Base-by-base conservation (phyloP, 2,113 vertebrate species). In the Pycnonotus jocosus region DNA sequence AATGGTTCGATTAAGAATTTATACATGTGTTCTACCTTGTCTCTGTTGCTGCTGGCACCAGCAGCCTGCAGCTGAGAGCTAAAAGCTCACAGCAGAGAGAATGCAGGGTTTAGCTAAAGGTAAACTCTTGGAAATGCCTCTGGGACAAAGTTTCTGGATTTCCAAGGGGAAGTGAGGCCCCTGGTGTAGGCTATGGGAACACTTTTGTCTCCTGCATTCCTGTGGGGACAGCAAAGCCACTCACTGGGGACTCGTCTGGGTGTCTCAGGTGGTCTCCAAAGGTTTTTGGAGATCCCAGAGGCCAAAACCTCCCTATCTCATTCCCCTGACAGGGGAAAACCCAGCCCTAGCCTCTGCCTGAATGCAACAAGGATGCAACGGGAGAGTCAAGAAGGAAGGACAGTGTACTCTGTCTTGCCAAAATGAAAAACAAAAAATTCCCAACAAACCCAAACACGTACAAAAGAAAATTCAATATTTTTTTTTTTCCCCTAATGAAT, bases 171-270 rank as follows among this genome's bases (percentile, higher is more conserved):
- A 48, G 24, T 1, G 2, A 81, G 11, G 18, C 51, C 48, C 0
- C 0, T 31, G 58, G 22, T 10, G 6, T 3, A 8, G 54, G 37
- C 24, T 48, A 0, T 10, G 15, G 27, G 51, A 60, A 11, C 31
- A 54, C 22, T 31, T 35, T 61, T 42, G 24, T 64, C 31, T 45
- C 28, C 33, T 1, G 0, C 1, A 0, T 6, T n/a, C 7, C 6
- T 16, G 21, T 22, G 9, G 21, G 56, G 33, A 70, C 33, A 51
- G 13, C 24, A 88, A 42, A 92, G 38, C 6, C 10, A 13, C 70
- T 47, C 35, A 4, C 27, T 44, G 24, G 12, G 35, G 33, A n/a
- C 25, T 35, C 16, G 42, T 24, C 15, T 38, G 24, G 15, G 28
- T 27, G 54, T 48, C 20, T 66, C 17, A 2, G 10, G 31, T 10